Base-by-base conservation (phyloP, 37 sponge, comb jelly and placozoan species). In the Axinella damicornis region DNA sequence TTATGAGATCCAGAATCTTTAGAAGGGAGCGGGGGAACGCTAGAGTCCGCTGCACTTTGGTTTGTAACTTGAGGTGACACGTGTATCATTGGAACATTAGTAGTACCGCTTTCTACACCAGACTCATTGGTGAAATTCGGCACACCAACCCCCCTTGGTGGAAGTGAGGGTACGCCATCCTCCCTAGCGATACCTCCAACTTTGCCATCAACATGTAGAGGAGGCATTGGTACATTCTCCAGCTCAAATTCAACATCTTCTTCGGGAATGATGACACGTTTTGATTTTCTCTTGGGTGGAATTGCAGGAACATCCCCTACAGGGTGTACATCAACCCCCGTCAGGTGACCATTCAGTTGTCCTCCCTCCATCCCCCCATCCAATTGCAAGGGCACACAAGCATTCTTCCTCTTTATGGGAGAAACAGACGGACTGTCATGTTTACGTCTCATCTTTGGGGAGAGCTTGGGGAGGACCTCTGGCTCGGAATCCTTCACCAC, bases 171-270 rank as follows among this genome's bases (percentile, higher is more conserved):
- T 46, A 46, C 4, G 46, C 46, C 46, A 46, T 46, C 46, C 9
- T 9, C 46, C 9, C 46, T 9, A n/a, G 63, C n/a, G 12, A 46
- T 9, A 46, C 6, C 9, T 46, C 46, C 46, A 9, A 46, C 46
- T 12, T 46, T 46, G 46, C 46, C 9, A 46, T 9, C 6, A 46
- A 12, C 46, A 12, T 9, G 4, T 46, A 46, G 6, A 46, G 46
- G 46, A 6, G 81, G 56, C 81, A 80, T 80, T n/a, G 81, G 81
- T 15, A 80, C 57, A 40, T 80, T 64, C 64, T 78, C 79, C 2
- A 80, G 80, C 34, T 80, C 80, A 55, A 80, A 80, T 17, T 53
- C 36, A 37, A 80, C 69, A 41, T 68, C 69, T n/a, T 66, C 69
- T 9, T 68, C 55, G 0, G 69, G 69, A 56, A 56, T 28, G 20